phyloP scores from a whole-genome alignment of 1,140 invertebrate species.

The Aculops lycopersici region DNA sequence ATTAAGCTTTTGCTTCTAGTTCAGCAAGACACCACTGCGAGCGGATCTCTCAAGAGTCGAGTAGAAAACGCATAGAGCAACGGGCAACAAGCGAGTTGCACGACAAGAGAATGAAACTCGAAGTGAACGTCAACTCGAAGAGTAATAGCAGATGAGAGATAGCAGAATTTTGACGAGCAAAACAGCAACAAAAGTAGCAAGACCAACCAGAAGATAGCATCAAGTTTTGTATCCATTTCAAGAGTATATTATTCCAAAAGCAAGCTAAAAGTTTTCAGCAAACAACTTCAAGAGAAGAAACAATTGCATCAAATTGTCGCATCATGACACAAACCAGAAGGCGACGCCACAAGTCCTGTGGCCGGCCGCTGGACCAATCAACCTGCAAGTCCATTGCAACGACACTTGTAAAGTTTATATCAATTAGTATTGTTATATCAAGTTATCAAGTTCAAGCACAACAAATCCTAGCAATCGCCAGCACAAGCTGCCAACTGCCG shows the following conservation, averaged over 20 bases:
- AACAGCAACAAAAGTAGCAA: background rate
- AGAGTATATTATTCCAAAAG: too few species aligned
- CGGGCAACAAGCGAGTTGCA: too few species aligned
- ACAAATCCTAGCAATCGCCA: background rate
- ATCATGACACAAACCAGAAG: background rate
- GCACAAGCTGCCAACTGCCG: constrained; percentile 10
- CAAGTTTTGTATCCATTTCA: background rate
- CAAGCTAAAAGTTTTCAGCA: too few species aligned
- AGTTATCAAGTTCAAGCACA: background rate
- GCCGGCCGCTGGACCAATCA: too few species aligned
- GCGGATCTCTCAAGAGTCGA: too few species aligned
- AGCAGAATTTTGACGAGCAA: background rate
- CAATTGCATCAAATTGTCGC: background rate
- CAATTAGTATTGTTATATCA: background rate
- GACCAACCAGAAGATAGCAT: background rate
- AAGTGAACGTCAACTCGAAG: too few species aligned
- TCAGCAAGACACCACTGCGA: too few species aligned
- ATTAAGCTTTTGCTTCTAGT: too few species aligned
- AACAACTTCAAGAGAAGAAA: too few species aligned
- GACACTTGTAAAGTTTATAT: background rate
- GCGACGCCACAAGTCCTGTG: background rate
- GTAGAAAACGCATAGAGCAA: too few species aligned
- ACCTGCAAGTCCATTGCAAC: background rate
- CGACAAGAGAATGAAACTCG: too few species aligned
- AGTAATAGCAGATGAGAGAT: too few species aligned